Percentiles rank a stretch among this genome's conserved stretches.
phyloP scores from a whole-genome alignment of 2,797 vertebrate species.

The Ciconia nigra region DNA sequence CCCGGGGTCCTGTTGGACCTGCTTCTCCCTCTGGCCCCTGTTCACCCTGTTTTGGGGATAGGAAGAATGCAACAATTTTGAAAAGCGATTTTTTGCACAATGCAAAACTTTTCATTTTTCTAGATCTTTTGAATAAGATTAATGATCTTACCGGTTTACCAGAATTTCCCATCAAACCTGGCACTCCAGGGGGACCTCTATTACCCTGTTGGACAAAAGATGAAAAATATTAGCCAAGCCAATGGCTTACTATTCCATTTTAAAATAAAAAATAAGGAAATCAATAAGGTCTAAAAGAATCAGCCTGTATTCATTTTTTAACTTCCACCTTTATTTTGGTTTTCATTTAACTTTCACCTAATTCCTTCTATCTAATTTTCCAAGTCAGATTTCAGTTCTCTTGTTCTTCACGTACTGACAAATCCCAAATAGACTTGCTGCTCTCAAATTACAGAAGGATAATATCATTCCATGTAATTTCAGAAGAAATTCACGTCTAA shows the following conservation, averaged over 20 bases:
- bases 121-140: background rate
- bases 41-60: constrained; percentile 80
- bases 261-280: background rate
- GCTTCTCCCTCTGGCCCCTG: constrained; percentile 88
- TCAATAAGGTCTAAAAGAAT: background rate
- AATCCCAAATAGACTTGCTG: background rate
- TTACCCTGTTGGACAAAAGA: constrained; percentile 79
- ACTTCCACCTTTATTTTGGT: background rate
- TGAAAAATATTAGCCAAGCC: background rate
- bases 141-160: constrained; percentile 86
- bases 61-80: background rate
- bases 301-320: background rate
- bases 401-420: background rate
- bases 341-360: background rate
- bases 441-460: background rate
- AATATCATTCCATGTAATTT: background rate
- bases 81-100: background rate
- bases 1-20: constrained; percentile 86
- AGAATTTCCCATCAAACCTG: constrained; percentile 89
- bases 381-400: background rate
- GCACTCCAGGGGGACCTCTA: constrained; percentile 79
- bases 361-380: background rate
- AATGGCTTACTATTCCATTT: background rate
- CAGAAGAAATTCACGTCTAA: background rate
- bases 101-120: background rate